These are phyloP conservation scores for Cyanoramphus novaezelandiae DNA, from an alignment of 2,113 vertebrate species.

Conservation along the genomic window DNA sequence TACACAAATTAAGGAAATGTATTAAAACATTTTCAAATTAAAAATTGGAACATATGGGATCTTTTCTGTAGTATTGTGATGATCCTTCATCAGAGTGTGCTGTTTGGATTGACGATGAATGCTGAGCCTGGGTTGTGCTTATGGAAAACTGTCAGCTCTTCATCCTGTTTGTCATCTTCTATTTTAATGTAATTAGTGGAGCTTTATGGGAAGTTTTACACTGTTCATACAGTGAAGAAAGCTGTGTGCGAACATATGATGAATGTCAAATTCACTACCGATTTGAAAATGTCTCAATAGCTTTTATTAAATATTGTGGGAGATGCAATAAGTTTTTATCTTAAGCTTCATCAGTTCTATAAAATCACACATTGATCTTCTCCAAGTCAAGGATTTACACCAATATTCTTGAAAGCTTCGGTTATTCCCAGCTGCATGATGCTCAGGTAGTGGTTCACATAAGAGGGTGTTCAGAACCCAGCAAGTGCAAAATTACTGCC, in stretches of 20 bases:
- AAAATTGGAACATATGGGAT: neutral
- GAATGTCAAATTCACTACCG: neutral
- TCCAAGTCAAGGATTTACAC: neutral
- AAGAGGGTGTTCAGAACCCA: neutral
- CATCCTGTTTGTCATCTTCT: too few relatives aligned
- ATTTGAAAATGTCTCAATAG: neutral
- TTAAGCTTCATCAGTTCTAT: neutral
- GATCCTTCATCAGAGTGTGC: too few relatives aligned
- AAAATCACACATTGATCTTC: neutral
- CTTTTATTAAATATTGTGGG: neutral
- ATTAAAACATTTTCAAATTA: too few relatives aligned
- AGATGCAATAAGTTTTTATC: neutral
- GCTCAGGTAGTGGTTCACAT: neutral
- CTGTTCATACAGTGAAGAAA: neutral
- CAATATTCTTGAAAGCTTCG: neutral
- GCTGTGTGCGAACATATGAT: neutral
- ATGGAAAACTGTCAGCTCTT: too few relatives aligned
- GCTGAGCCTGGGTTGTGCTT: too few relatives aligned
- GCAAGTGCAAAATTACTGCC: neutral
- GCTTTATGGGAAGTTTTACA: neutral
- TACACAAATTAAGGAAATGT: too few relatives aligned
- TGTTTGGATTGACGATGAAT: too few relatives aligned
- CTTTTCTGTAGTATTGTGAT: too few relatives aligned
- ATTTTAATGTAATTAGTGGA: neutral
- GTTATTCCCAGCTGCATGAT: neutral